Conservation (phyloP, 2,113 vertebrate genomes). For the mouse (Mus musculus) region DNA sequence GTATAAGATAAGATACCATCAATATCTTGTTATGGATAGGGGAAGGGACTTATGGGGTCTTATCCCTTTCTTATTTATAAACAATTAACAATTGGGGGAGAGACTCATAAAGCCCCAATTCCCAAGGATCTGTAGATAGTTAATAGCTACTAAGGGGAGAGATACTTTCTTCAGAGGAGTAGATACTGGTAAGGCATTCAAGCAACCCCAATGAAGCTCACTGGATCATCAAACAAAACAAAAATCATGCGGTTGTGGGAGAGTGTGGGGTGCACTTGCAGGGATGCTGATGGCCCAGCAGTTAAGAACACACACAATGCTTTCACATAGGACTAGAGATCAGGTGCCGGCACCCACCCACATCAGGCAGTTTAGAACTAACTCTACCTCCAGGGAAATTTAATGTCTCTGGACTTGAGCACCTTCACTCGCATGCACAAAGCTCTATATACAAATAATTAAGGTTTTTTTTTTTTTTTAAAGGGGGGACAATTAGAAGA, state of each 20-base stretch:
- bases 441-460: neutral
- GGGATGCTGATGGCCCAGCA: neutral
- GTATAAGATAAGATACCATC: no score
- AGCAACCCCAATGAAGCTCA: neutral
- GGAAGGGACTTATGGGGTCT: neutral
- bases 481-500: no score
- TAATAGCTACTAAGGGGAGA: neutral
- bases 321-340: neutral
- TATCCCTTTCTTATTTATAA: neutral
- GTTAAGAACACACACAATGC: neutral
- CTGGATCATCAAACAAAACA: neutral
- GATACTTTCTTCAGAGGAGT: neutral
- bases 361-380: neutral
- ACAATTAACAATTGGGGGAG: neutral
- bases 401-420: neutral
- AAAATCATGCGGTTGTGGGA: no score
- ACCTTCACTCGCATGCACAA: neutral
- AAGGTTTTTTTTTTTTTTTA: no score
- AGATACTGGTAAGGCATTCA: neutral
- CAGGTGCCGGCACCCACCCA: neutral
- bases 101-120: neutral
- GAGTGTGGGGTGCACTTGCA: neutral
- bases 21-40: neutral
- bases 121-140: neutral
- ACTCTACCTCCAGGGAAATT: neutral